These are phyloP conservation scores for Thereva nobilitata DNA, from an alignment of 2,888 invertebrate species.

Conservation along the genomic window DNA sequence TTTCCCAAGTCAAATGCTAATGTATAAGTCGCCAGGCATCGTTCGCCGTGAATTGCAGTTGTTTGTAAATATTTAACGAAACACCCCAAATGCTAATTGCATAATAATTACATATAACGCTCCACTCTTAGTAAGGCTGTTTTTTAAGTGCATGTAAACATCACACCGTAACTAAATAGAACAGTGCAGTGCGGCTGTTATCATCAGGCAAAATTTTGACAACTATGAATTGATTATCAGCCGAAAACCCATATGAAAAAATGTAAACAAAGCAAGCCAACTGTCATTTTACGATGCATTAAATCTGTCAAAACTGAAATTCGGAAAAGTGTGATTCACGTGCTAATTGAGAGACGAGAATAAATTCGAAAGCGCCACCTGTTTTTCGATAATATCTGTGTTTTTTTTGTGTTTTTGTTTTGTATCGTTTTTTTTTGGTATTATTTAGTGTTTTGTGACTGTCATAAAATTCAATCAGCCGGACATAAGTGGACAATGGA, in stretches of 20 bases:
- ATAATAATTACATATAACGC: constrained; percentile 1
- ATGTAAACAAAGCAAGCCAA: no score
- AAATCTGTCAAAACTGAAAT: no score
- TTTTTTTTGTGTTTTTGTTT: constrained; percentile 7
- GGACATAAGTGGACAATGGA: constrained; percentile 20
- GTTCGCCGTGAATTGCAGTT: background rate
- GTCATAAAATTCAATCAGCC: constrained; percentile 27
- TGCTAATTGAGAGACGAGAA: background rate
- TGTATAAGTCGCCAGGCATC: background rate
- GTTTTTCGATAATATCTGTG: constrained; percentile 7
- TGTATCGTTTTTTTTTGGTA: background rate
- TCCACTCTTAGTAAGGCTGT: no score
- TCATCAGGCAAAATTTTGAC: background rate
- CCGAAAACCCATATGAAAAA: background rate
- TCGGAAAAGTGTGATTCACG: no score
- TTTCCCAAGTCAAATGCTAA: background rate
- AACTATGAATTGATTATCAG: background rate
- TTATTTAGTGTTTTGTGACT: background rate
- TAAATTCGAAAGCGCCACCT: constrained; percentile 22
- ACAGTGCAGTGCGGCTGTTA: background rate
- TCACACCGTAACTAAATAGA: background rate
- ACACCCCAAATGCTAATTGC: background rate
- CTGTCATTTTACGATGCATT: no score
- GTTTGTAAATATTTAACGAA: background rate
- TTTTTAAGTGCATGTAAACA: background rate